Percentiles rank a stretch among this genome's conserved stretches.
These are phyloP conservation scores for Orthosia gracilis DNA, from an alignment of 2,888 invertebrate genomes.

Conservation along the genomic window DNA sequence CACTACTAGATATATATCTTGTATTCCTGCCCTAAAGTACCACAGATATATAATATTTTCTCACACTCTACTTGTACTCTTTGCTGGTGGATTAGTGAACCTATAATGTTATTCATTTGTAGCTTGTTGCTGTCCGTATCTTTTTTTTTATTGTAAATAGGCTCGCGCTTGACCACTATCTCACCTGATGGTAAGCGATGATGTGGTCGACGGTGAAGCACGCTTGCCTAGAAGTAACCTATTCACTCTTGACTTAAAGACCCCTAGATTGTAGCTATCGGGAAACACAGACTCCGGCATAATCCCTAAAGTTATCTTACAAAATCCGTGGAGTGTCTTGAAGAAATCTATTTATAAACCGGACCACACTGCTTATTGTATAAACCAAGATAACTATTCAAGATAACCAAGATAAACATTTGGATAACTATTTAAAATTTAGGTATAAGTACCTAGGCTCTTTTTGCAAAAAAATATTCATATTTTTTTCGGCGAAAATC, in stretches of 20 bases:
- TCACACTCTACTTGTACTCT: not conserved
- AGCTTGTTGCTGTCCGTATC: not conserved
- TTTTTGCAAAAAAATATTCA: not conserved
- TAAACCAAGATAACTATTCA: not conserved
- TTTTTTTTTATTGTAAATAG: too few species aligned
- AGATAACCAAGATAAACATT: too few species aligned
- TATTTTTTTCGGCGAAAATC: not conserved
- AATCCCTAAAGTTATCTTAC: conserved; percentile 6
- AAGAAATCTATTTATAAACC: conserved; percentile 7
- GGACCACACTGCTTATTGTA: not conserved
- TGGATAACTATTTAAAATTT: not conserved
- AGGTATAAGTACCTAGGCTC: too few species aligned
- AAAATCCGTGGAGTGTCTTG: not conserved
- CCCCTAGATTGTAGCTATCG: too few species aligned
- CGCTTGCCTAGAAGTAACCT: too few species aligned
- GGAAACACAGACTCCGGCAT: too few species aligned
- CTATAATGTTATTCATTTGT: not conserved
- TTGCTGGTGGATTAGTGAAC: not conserved
- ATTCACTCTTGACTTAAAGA: too few species aligned
- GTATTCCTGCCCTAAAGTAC: not conserved
- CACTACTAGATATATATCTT: conserved; percentile 4
- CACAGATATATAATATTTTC: not conserved
- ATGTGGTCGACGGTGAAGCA: too few species aligned
- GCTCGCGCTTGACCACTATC: too few species aligned
- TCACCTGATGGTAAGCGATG: too few species aligned